Base-by-base conservation (phyloP, 2,888 invertebrate genomes). In the Pterostichus niger region DNA sequence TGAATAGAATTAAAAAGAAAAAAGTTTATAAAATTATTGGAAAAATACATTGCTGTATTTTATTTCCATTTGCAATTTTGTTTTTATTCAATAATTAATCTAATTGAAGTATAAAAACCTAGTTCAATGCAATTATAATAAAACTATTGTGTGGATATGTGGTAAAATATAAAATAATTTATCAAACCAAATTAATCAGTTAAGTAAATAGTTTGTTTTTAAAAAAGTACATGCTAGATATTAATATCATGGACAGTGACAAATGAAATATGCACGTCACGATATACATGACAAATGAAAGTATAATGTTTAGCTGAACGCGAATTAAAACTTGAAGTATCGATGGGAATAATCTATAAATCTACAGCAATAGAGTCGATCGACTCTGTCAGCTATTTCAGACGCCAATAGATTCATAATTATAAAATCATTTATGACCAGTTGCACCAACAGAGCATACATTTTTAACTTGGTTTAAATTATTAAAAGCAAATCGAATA, bases 261-360 rank as follows among this genome's bases (percentile, higher is more conserved):
- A 75, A 52, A 75, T 75, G 75, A 52, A 75, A 75, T 24, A 75
- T 24, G 24, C 49, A 24, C 31, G 71, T 75, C 75, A 75, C 52
- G 71, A 71, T 71, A 71, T 17, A 68, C 68, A 73, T 75, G 75
- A 75, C 49, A 75, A 75, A 75, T 75, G 75, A 75, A 52, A 75
- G 46, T 13, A 52, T 52, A 52, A 52, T 75, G 49, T 75, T 52
- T 52, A 52, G 52, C 13, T 31, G 31, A 33, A 35, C 17, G 49
- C 52, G 52, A 75, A 75, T 52, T 75, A 52, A 71, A 75, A 75
- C 75, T 10, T 24, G 73, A 6, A 31, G 44, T 71, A 71, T 71
- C 44, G 44, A 71, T 44, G 11, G 4, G 40, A 17, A 71, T 11
- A 40, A 44, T 71, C 44, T 71, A 13, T 9, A 40, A 6, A 40